phyloP scores from a whole-genome alignment of 2,113 vertebrate genomes.

The Epinephelus moara region DNA sequence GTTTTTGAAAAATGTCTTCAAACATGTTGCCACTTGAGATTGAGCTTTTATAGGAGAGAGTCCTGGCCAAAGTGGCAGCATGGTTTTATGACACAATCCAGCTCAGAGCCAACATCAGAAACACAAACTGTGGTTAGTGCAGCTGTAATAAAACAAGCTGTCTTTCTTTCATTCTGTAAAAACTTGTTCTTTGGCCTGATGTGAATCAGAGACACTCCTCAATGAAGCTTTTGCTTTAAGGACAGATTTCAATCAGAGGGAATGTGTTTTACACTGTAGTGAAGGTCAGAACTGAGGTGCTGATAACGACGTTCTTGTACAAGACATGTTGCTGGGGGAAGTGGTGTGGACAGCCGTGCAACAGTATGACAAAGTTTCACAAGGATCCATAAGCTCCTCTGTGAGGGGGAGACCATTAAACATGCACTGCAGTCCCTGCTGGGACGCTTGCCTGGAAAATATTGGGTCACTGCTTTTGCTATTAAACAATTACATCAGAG shows the following conservation, averaged over 20 bases:
- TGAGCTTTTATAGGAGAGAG: too few species aligned
- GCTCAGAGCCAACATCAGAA: not conserved
- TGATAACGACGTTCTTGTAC: not conserved
- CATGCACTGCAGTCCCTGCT: conserved; percentile 72
- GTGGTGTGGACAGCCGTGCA: not conserved
- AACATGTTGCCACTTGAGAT: too few species aligned
- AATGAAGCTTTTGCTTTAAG: not conserved
- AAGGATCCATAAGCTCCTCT: conserved; percentile 51
- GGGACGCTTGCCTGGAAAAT: conserved; percentile 81
- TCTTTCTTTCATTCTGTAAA: too few species aligned
- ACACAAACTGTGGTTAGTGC: not conserved
- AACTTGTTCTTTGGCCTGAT: not conserved
- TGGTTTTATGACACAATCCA: not conserved
- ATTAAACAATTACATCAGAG: conserved; percentile 85
- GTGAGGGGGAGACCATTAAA: conserved; percentile 13
- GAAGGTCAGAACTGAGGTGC: not conserved
- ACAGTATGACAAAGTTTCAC: conserved; percentile 33
- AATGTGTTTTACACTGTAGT: not conserved
- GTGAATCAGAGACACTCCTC: not conserved
- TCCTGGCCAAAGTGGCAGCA: not conserved
- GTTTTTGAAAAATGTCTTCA: not conserved
- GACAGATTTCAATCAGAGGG: not conserved
- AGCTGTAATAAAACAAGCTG: not conserved
- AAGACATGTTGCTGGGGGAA: not conserved
- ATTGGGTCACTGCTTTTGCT: conserved; percentile 78